Percentiles rank a stretch among this genome's conserved stretches.
These are phyloP conservation scores for Phenacoccus solenopsis DNA, from an alignment of 1,140 invertebrate genomes.

Conservation along the genomic window DNA sequence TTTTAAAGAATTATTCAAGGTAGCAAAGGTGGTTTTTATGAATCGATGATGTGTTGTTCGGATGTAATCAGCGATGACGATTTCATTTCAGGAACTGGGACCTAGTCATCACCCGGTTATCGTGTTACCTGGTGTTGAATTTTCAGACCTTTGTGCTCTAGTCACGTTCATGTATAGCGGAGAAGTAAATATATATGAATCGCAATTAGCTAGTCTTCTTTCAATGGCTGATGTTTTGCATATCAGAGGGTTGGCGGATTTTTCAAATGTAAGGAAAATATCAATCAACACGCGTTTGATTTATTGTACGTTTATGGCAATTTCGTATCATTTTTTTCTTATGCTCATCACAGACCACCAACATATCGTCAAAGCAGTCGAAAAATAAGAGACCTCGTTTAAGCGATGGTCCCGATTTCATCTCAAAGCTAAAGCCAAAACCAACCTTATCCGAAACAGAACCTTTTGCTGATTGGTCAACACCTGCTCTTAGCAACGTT, in stretches of 20 bases:
- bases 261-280: slow-evolving; percentile 48
- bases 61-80: no score
- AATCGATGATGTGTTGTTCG: no score
- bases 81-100: slow-evolving; percentile 45
- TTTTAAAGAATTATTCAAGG: slow-evolving; percentile 79
- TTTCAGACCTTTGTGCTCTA: slow-evolving; percentile 63
- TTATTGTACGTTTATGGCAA: background rate
- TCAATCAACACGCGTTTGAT: background rate
- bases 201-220: slow-evolving; percentile 64
- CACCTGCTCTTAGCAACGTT: background rate
- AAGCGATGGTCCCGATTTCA: slow-evolving; percentile 17
- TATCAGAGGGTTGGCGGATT: slow-evolving; percentile 73
- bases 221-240: slow-evolving; percentile 70
- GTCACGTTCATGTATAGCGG: slow-evolving; percentile 87
- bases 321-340: background rate
- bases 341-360: background rate
- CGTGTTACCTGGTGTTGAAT: slow-evolving; percentile 65
- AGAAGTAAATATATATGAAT: slow-evolving; percentile 74
- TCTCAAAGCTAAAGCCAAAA: slow-evolving; percentile 14
- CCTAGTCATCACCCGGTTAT: slow-evolving; percentile 65
- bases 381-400: slow-evolving; percentile 21
- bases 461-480: slow-evolving; percentile 22
- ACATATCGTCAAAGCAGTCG: slow-evolving; percentile 16
- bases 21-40: background rate
- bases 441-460: slow-evolving; percentile 22